Evolutionary conservation across 1,140 invertebrate genomes (phyloP), one percentile per base, ranked within the genome.

Genomic region (Diuraphis noxia): DNA sequence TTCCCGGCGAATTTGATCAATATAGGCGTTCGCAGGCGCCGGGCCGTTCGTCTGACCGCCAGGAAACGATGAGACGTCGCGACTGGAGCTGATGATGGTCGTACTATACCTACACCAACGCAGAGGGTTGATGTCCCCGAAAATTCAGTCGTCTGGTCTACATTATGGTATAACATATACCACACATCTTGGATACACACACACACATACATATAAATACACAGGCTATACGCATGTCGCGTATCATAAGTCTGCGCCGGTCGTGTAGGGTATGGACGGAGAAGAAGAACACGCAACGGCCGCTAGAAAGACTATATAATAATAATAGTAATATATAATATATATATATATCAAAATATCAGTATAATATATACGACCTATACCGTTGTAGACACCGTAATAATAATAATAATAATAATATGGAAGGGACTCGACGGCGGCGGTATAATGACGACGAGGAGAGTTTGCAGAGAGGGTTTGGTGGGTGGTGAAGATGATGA

Each of bases 371-470:
- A 72, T 72, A 72, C 56, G 56, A 72, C 56, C 56, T 72, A n/a
- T 72, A 72, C 56, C 56, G 56, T 72, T 72, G 56, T 72, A 72
- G 56, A 72, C 56, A 72, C 56, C 56, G 56, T 72, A 72, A 63
- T 63, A n/a, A n/a, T n/a, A n/a, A n/a, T n/a, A n/a, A n/a, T n/a
- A n/a, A n/a, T n/a, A n/a, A n/a, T n/a, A n/a, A 25, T 25, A 25
- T 36, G 21, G 77, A 36, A 81, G 79, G 79, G 79, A 81, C 79
- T 36, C 17, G 63, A 34, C 13, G 52, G 52, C n/a, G n/a, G n/a
- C n/a, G n/a, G n/a, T n/a, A n/a, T 56, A 56, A 56, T 63, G 30
- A 72, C 49, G 49, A 49, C 30, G 30, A 72, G 56, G 10, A 72
- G 30, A 72, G 30, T 72, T 72, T 72, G 56, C 56, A 72, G 56